Conservation (phyloP, 2,888 invertebrate genomes). For the Hermaeophaga mercurialis region DNA sequence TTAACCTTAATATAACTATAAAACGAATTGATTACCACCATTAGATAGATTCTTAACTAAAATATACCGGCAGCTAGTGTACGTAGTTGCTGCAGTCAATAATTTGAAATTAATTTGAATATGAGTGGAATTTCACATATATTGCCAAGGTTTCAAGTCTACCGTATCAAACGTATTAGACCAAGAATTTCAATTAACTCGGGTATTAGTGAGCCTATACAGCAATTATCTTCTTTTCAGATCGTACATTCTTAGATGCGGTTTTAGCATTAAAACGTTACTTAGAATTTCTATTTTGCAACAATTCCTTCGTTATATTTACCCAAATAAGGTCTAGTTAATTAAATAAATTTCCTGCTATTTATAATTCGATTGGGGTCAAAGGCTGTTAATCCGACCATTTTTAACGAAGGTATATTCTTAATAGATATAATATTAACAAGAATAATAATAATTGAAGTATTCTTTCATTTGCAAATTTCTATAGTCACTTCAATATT, state of each 20-base stretch:
- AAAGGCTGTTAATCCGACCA: neutral
- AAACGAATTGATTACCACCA: no score
- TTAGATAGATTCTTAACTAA: no score
- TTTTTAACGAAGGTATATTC: no score
- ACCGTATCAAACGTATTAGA: slow-evolving; percentile 6
- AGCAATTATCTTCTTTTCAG: slow-evolving; percentile 3
- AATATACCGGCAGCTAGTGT: neutral
- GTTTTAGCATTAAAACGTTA: slow-evolving; percentile 4
- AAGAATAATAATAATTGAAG: no score
- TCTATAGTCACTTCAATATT: no score
- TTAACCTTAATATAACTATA: no score
- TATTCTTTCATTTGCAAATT: no score
- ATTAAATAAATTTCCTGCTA: slow-evolving; percentile 7
- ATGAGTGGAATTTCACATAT: slow-evolving; percentile 8
- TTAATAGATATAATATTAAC: no score
- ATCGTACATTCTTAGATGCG: slow-evolving; percentile 6
- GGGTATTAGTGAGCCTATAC: slow-evolving; percentile 4
- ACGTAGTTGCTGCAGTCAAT: neutral
- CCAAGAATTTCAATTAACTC: slow-evolving; percentile 7
- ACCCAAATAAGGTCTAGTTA: neutral
- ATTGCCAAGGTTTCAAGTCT: slow-evolving; percentile 9
- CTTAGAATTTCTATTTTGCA: neutral
- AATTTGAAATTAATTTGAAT: slow-evolving; percentile 5
- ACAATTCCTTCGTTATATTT: slow-evolving; percentile 2
- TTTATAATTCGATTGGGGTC: neutral